These are phyloP conservation scores for Indicator indicator DNA, from an alignment of 2,113 vertebrate species.

Conservation along the genomic window DNA sequence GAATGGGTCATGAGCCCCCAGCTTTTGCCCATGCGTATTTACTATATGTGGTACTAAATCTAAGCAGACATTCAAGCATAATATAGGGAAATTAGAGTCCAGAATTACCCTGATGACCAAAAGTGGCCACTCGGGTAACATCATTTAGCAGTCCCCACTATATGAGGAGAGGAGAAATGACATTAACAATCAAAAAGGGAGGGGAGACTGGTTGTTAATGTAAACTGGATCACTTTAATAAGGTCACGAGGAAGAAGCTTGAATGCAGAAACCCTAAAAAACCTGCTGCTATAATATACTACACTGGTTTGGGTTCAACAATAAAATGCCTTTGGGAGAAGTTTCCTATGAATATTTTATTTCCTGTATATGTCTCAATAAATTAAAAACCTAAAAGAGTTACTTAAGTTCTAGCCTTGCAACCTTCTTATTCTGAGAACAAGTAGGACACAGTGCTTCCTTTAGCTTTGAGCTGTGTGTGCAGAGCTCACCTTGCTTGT, in stretches of 20 bases:
- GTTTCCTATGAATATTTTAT: constrained; percentile 63
- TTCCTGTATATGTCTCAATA: constrained; percentile 47
- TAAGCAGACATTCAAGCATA: constrained; percentile 39
- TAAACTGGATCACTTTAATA: constrained; percentile 66
- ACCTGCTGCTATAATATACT: constrained; percentile 38
- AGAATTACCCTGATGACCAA: constrained; percentile 61
- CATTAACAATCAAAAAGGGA: constrained; percentile 60
- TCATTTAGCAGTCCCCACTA: constrained; percentile 39
- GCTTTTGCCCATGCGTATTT: constrained; percentile 1
- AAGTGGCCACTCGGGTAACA: constrained; percentile 55
- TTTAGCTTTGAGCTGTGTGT: background rate
- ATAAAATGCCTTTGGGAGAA: constrained; percentile 59
- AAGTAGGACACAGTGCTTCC: background rate
- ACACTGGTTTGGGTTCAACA: constrained; percentile 21
- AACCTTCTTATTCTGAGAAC: constrained; percentile 28
- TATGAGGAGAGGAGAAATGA: constrained; percentile 25
- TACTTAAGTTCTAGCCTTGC: constrained; percentile 37
- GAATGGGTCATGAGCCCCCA: background rate
- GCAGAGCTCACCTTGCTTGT: background rate
- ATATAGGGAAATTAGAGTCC: constrained; percentile 43
- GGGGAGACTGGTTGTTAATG: constrained; percentile 45
- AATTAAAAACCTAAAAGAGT: constrained; percentile 40
- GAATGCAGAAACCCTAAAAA: constrained; percentile 26
- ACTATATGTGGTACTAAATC: constrained; percentile 47
- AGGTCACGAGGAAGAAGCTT: constrained; percentile 47